A percentile compares a stretch with the other conserved stretches of the same genome.
Conservation (phyloP, 35 echinoderm and acorn worm genomes). For the Holothuria glaberrima region DNA sequence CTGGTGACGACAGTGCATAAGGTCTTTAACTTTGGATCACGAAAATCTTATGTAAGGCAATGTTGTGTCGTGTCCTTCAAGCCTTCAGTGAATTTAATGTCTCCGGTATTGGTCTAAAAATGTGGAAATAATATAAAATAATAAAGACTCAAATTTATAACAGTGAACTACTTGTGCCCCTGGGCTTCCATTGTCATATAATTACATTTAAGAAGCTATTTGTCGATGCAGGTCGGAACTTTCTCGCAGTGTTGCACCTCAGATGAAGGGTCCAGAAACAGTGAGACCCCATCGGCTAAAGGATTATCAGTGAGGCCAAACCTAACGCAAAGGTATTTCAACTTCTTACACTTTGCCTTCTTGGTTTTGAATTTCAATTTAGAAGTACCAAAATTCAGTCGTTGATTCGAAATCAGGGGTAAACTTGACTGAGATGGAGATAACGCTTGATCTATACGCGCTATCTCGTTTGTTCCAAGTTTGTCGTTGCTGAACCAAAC, state of each 20-base stretch:
- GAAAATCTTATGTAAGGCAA: too few species aligned
- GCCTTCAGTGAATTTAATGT: too few species aligned
- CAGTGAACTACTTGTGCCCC: too few species aligned
- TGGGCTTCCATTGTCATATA: too few species aligned
- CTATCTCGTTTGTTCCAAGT: not conserved
- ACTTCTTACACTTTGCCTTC: slow-evolving; percentile 22
- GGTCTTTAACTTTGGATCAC: too few species aligned
- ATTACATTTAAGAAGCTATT: too few species aligned
- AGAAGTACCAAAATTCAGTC: not conserved
- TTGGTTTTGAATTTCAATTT: slow-evolving; percentile 14
- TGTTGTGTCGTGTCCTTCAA: too few species aligned
- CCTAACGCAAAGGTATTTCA: slow-evolving; percentile 7
- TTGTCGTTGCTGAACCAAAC: not conserved
- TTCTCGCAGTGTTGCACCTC: not conserved
- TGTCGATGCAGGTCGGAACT: not conserved
- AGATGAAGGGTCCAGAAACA: not conserved
- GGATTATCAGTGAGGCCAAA: slow-evolving; percentile 6
- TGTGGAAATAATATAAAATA: too few species aligned
- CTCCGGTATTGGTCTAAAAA: too few species aligned
- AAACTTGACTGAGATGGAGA: not conserved
- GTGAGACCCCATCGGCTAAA: not conserved
- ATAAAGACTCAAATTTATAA: too few species aligned
- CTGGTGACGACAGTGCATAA: too few species aligned
- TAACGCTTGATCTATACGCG: not conserved
- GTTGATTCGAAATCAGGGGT: not conserved